A percentile compares a stretch with the other conserved stretches of the same genome.
These are phyloP conservation scores for Lycaena phlaeas DNA, from an alignment of 2,888 invertebrate genomes.

Conservation along the genomic window DNA sequence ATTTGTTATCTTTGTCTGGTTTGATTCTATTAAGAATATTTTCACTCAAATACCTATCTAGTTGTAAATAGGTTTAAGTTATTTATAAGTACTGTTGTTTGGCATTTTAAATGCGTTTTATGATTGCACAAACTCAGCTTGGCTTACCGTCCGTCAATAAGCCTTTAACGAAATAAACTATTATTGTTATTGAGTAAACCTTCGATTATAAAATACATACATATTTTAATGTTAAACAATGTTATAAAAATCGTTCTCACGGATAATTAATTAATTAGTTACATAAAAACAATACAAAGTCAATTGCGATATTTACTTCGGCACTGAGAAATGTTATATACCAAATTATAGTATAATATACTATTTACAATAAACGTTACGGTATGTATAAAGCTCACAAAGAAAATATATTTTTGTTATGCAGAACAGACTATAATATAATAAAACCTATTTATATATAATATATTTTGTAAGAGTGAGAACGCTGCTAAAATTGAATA, in stretches of 20 bases:
- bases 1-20: not conserved
- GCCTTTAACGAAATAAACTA: slow-evolving; percentile 18
- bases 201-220: not conserved
- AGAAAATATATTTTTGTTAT: no score
- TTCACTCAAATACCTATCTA: slow-evolving; percentile 14
- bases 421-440: no score
- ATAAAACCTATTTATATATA: no score
- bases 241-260: not conserved
- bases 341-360: no score
- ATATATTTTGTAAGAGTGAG: no score
- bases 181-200: not conserved
- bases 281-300: not conserved
- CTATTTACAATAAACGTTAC: no score
- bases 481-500: no score
- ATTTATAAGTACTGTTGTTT: slow-evolving; percentile 23
- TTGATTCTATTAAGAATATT: not conserved
- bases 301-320: not conserved
- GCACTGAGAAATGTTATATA: no score
- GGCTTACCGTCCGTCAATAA: slow-evolving; percentile 43
- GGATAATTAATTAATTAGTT: not conserved
- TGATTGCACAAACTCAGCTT: slow-evolving; percentile 23
- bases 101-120: slow-evolving; percentile 35
- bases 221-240: not conserved
- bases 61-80: slow-evolving; percentile 27
- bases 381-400: no score